Evolutionary conservation across 2,888 invertebrate species (phyloP).

Genomic region (Orthonevra nobilis): DNA sequence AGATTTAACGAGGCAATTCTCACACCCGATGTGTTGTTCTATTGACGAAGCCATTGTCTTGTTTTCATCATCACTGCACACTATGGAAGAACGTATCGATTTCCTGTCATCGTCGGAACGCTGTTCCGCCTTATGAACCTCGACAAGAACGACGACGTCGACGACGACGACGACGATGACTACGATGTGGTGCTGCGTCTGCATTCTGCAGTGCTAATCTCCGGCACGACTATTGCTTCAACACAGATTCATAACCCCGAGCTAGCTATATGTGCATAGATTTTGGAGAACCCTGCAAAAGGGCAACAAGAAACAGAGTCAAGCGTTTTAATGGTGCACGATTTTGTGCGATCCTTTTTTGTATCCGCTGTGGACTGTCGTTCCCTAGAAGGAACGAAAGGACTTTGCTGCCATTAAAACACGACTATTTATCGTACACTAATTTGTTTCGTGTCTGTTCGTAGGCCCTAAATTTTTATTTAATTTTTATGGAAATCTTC

Average conservation of each 20-base stretch:
- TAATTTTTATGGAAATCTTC: conserved; percentile 62
- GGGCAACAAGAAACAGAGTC: conserved; percentile 10
- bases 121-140: conserved; percentile 31
- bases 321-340: conserved; percentile 66
- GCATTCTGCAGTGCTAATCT: conserved; percentile 66
- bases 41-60: conserved; percentile 52
- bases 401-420: conserved; percentile 25
- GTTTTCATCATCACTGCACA: conserved; percentile 1
- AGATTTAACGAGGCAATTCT: conserved; percentile 65
- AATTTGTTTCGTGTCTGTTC: conserved; percentile 60
- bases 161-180: too few relatives aligned
- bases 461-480: conserved; percentile 56
- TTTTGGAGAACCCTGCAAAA: conserved; percentile 12
- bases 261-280: too few relatives aligned
- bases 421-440: conserved; percentile 52
- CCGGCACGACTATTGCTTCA: conserved; percentile 46
- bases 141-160: too few relatives aligned
- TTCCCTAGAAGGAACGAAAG: conserved; percentile 6
- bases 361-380: conserved; percentile 1
- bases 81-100: conserved; percentile 48
- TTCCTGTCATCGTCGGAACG: conserved; percentile 46
- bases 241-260: conserved; percentile 35
- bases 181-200: conserved; percentile 17
- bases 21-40: conserved; percentile 61
- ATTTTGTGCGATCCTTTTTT: conserved; percentile 43